These are phyloP conservation scores for Acanthosoma haemorrhoidale DNA, from an alignment of 2,888 invertebrate species.

Conservation along the genomic window DNA sequence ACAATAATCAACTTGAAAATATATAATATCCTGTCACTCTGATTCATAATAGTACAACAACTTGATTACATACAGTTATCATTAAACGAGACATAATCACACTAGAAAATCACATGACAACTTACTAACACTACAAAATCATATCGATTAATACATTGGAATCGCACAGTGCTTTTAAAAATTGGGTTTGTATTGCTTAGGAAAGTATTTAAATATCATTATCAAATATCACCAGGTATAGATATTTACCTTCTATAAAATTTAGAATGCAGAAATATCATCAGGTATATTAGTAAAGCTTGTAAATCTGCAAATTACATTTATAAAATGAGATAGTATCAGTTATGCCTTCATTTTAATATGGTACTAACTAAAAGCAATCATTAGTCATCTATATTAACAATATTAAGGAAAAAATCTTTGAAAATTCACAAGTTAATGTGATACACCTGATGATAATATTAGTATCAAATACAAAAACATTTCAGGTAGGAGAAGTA, in stretches of 20 bases:
- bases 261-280: background rate
- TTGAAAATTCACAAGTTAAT: background rate
- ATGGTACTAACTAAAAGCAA: too few species aligned
- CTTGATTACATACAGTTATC: background rate
- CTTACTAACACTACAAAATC: constrained; percentile 7
- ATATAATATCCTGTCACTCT: constrained; percentile 18
- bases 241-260: background rate
- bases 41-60: background rate
- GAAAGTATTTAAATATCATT: constrained; percentile 15
- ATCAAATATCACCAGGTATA: constrained; percentile 15
- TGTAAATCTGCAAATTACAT: too few species aligned
- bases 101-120: constrained; percentile 10
- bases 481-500: background rate
- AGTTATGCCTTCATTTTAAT: too few species aligned
- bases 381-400: too few species aligned
- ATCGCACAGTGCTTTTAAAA: constrained; percentile 2
- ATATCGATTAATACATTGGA: background rate
- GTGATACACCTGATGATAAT: constrained; percentile 1
- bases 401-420: too few species aligned
- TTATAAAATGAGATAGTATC: too few species aligned
- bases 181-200: constrained; percentile 1
- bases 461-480: too few species aligned
- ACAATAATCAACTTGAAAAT: constrained; percentile 26
- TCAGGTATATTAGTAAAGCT: background rate
- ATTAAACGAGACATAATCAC: constrained; percentile 6